Base-by-base conservation (phyloP, 2,113 vertebrate species). In the Ammodytes dubius region DNA sequence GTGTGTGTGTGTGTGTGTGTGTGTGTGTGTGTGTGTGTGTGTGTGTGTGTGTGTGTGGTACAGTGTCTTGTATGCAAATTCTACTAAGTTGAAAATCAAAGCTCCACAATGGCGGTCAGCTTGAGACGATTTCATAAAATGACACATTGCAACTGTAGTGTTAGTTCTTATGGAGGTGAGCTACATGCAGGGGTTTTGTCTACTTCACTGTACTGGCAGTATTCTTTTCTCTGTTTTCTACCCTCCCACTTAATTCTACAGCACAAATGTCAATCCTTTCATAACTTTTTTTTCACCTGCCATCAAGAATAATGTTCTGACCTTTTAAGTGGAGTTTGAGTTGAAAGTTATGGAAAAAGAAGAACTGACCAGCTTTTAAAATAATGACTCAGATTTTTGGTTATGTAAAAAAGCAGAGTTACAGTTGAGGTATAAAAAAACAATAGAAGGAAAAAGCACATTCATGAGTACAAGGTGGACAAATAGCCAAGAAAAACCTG, bases 51-150 rank as follows among this genome's bases (percentile, higher is more conserved):
- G 59, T 59, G 43, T 59, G 43, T 40, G 45, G 27, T 27, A 27
- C 27, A 27, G 27, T 27, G 27, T 27, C 27, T 27, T 39, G 43
- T 15, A 27, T 50, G 35, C 27, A 59, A 45, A 15, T 0, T 27
- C 49, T 60, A n/a, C 13, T 42, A 11, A 50, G 37, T 50, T 50
- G 74, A 67, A 45, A 59, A 53, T 43, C 54, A 39, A 65, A 39
- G 40, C 66, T 70, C 13, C 39, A 61, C 64, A 19, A 19, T 37
- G n/a, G 46, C 13, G 10, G 5, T 57, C 1, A 27, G 4, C 19
- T 14, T 46, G 10, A 65, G 45, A n/a, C 14, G 0, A 13, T 46
- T 47, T 39, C 14, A 13, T 39, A 46, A 45, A 43, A 35, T 27
- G 3, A 1, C 45, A 19, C 46, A 52, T 37, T 53, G 3, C 17